These are phyloP conservation scores for Brachyalestes nurse DNA, from an alignment of 2,797 vertebrate genomes.

Conservation along the genomic window DNA sequence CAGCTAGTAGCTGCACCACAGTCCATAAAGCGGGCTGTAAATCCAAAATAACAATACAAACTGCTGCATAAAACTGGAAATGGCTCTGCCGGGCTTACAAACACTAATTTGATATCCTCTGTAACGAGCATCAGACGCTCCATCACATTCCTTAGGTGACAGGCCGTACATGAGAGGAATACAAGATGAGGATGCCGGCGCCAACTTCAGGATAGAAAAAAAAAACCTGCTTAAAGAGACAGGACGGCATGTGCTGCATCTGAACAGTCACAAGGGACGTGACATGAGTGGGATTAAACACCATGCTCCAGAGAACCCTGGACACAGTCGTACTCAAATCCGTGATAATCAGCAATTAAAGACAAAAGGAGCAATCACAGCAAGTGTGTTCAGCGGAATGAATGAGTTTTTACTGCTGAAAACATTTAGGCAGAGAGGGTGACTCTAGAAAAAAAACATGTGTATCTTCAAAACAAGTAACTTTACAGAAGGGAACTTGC, in stretches of 20 bases:
- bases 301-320: constrained; percentile 12
- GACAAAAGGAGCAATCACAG: neutral
- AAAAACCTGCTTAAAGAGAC: constrained; percentile 44
- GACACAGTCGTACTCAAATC: neutral
- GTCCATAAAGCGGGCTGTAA: constrained; percentile 62
- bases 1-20: constrained; percentile 55
- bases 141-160: constrained; percentile 60
- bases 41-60: constrained; percentile 65
- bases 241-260: constrained; percentile 35
- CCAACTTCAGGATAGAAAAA: constrained; percentile 44
- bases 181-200: constrained; percentile 51
- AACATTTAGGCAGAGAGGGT: too few species aligned
- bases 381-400: neutral
- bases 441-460: too few species aligned
- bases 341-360: neutral
- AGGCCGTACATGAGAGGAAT: constrained; percentile 56
- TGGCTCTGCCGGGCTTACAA: constrained; percentile 49
- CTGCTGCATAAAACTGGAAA: constrained; percentile 56
- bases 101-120: constrained; percentile 66
- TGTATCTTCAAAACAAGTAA: too few species aligned
- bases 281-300: constrained; percentile 10
- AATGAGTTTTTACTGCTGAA: neutral
- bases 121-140: constrained; percentile 59
- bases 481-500: too few species aligned
- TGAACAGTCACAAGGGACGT: constrained; percentile 38